phyloP scores from a whole-genome alignment of 2,888 invertebrate genomes.

The Cryptocephalus moraei region DNA sequence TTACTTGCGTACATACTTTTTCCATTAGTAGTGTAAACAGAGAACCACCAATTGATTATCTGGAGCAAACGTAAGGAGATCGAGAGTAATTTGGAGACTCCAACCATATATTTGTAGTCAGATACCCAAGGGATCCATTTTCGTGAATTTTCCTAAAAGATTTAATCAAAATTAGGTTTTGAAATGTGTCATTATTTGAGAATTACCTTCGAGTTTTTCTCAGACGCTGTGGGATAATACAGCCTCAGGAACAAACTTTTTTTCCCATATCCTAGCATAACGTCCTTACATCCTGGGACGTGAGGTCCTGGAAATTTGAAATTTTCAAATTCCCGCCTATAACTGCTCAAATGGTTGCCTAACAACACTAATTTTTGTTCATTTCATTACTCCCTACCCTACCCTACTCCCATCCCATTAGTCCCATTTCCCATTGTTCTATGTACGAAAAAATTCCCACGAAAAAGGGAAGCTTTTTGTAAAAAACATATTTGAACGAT shows the following conservation, averaged over 20 bases:
- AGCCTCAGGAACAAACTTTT: slow-evolving; percentile 45
- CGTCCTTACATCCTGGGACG: slow-evolving; percentile 47
- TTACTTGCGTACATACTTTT: background rate
- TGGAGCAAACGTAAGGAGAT: slow-evolving; percentile 32
- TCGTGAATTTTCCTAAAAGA: slow-evolving; percentile 35
- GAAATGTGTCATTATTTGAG: background rate
- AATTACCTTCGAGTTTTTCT: slow-evolving; percentile 14
- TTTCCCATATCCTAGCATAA: slow-evolving; percentile 44
- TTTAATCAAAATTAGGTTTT: background rate
- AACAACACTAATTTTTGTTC: too few relatives aligned
- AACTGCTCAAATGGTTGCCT: too few relatives aligned
- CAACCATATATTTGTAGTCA: slow-evolving; percentile 43
- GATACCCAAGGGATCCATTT: slow-evolving; percentile 48
- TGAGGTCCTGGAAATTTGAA: slow-evolving; percentile 37
- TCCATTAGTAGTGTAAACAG: too few relatives aligned
- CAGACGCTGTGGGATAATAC: slow-evolving; percentile 46
- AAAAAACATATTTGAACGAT: too few relatives aligned
- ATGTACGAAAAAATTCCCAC: too few relatives aligned
- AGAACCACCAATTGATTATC: slow-evolving; percentile 26
- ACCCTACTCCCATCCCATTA: too few relatives aligned
- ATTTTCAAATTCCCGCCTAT: background rate
- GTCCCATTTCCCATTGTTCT: too few relatives aligned
- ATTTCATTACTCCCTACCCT: too few relatives aligned
- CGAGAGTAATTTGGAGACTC: slow-evolving; percentile 39
- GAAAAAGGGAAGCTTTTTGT: too few relatives aligned